Evolutionary conservation across 2,888 invertebrate species (phyloP), one percentile per base, ranked within the genome.

Genomic region (Drosophila diplacantha): DNA sequence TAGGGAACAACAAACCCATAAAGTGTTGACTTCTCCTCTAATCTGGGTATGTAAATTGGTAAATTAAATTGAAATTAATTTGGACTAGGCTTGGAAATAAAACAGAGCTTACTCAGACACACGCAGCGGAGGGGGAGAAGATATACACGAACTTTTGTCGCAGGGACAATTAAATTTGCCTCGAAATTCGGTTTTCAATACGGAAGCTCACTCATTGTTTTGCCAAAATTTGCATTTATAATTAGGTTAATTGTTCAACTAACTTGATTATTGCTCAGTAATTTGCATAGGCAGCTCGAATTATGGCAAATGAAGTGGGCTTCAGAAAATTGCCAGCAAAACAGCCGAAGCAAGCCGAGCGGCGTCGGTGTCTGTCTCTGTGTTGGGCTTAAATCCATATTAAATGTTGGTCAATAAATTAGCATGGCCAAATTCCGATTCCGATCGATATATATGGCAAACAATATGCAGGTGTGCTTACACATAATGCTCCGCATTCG

Each of bases 181-280:
- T 55, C 39, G 39, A 66, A 51, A 46, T 31, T 62, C 35, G 31
- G 53, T 31, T 58, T 43, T 50, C 50, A 26, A 61, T 61, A 59
- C 59, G 61, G 59, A 59, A 61, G 61, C 56, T 52, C 39, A 62
- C 59, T 64, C 63, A 75, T 79, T 79, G 78, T 76, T 76, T 67
- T 64, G 51, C 55, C 57, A 66, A 69, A 73, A 81, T 78, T 82
- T 78, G 61, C 78, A 82, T 82, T 72, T 72, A 72, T 81, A 81
- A 81, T 81, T 77, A 80, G 75, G 74, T 75, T 81, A 81, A 74
- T 77, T 81, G 75, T 80, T 71, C 61, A 62, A 70, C 74, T 72
- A 75, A 75, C 71, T 78, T 75, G 68, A 75, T 79, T 78, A 77
- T 75, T 61, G 61, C 71, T 58, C 63, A 63, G 68, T 51, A 77